phyloP scores from a whole-genome alignment of 2,888 invertebrate genomes.

The Parasteatoda lunata region DNA sequence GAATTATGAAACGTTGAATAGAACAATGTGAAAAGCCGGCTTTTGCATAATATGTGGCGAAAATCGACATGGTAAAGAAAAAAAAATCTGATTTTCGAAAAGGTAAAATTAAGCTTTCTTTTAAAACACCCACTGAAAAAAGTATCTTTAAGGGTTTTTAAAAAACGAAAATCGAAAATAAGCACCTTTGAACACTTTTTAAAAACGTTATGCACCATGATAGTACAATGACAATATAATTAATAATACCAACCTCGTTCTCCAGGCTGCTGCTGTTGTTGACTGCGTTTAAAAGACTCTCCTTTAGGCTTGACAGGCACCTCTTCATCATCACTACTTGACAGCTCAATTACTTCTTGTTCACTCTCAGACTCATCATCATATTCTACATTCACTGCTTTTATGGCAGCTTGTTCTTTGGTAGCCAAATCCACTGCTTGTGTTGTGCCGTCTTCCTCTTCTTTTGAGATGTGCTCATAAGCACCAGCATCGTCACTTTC shows the following conservation, averaged over 20 bases:
- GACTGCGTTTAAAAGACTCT: slow-evolving; percentile 7
- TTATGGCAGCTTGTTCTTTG: slow-evolving; percentile 63
- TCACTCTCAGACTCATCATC: slow-evolving; percentile 25
- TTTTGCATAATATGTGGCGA: too few species aligned
- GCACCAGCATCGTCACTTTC: slow-evolving; percentile 43
- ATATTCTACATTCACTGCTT: slow-evolving; percentile 4
- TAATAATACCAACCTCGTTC: slow-evolving; percentile 14
- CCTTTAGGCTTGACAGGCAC: slow-evolving; percentile 22
- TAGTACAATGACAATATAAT: too few species aligned
- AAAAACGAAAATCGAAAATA: too few species aligned
- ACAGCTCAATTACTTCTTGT: slow-evolving; percentile 22
- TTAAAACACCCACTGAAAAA: too few species aligned
- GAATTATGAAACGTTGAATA: too few species aligned
- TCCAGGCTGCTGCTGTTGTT: slow-evolving; percentile 14
- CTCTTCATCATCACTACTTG: slow-evolving; percentile 44
- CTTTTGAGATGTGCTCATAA: slow-evolving; percentile 67
- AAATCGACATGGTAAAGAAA: too few species aligned
- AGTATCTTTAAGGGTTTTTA: too few species aligned
- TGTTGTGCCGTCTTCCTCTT: slow-evolving; percentile 43
- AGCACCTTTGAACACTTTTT: too few species aligned
- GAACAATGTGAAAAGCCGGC: too few species aligned
- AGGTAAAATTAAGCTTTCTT: too few species aligned
- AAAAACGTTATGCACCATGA: too few species aligned
- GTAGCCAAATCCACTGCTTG: slow-evolving; percentile 69
- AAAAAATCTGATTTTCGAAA: too few species aligned